phyloP scores from a whole-genome alignment of 2,113 vertebrate genomes.

The Mola mola region DNA sequence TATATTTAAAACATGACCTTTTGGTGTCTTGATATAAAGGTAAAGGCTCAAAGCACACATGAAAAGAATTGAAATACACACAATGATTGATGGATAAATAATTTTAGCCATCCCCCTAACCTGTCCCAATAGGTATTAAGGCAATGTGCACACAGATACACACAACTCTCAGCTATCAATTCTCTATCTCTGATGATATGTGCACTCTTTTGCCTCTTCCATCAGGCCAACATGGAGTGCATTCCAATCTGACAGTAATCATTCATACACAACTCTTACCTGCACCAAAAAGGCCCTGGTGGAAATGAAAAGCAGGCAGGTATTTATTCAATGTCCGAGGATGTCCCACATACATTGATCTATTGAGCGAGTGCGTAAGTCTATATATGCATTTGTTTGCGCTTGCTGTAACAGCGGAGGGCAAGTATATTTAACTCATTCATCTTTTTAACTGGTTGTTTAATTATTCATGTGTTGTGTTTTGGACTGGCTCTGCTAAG shows the following conservation, averaged over 20 bases:
- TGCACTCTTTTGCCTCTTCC: not conserved
- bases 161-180: not conserved
- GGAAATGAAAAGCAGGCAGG: conserved; percentile 43
- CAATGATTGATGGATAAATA: too few species aligned
- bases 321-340: conserved; percentile 46
- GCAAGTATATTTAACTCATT: conserved; percentile 74
- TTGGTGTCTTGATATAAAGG: too few species aligned
- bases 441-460: conserved; percentile 75
- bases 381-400: conserved; percentile 47
- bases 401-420: conserved; percentile 37
- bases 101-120: too few species aligned
- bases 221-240: conserved; percentile 12
- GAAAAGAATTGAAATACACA: too few species aligned
- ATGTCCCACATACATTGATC: conserved; percentile 34
- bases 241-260: conserved; percentile 48
- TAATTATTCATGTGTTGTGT: conserved; percentile 77
- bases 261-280: conserved; percentile 29
- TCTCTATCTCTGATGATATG: not conserved
- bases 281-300: conserved; percentile 17
- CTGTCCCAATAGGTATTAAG: too few species aligned
- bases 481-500: conserved; percentile 48
- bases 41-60: too few species aligned
- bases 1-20: too few species aligned
- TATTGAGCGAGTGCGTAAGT: conserved; percentile 24
- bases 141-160: too few species aligned